Conservation (phyloP, 2,797 vertebrate species). For the Margarornis squamiger region DNA sequence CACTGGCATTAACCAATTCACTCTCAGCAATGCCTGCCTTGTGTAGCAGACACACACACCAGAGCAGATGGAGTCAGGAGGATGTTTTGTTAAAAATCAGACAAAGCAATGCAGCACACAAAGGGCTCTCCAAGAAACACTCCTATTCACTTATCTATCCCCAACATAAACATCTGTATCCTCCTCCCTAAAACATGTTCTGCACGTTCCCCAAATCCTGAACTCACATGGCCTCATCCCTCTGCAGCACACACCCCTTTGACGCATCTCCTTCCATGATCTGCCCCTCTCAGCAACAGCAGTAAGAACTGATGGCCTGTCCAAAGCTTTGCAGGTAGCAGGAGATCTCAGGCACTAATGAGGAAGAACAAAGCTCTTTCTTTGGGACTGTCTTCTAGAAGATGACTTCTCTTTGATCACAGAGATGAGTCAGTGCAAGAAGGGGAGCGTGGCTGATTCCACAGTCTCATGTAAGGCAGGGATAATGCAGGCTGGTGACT, state of each 20-base stretch:
- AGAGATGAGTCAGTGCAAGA: not conserved
- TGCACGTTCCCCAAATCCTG: not conserved
- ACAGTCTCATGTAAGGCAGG: not conserved
- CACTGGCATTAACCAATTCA: slow-evolving; percentile 19
- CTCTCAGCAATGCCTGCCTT: not conserved
- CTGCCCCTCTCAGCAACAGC: not conserved
- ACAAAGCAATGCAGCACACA: not conserved
- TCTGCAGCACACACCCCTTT: not conserved
- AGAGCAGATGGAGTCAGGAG: not conserved
- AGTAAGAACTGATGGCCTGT: not conserved
- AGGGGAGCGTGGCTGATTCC: not conserved
- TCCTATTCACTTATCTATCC: not conserved
- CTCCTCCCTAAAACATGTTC: not conserved
- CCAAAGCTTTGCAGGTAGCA: not conserved
- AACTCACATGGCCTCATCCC: not conserved
- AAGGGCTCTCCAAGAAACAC: not conserved
- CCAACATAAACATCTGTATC: fast-evolving
- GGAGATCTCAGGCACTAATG: not conserved
- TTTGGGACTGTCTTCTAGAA: not conserved
- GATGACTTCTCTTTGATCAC: slow-evolving; percentile 48
- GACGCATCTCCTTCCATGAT: not conserved
- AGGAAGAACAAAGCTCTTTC: slow-evolving; percentile 17
- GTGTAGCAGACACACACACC: not conserved
- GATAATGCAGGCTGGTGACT: not conserved
- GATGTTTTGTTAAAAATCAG: not conserved